Conservation (phyloP, 2,797 vertebrate species). For the Micrastur ruficollis region DNA sequence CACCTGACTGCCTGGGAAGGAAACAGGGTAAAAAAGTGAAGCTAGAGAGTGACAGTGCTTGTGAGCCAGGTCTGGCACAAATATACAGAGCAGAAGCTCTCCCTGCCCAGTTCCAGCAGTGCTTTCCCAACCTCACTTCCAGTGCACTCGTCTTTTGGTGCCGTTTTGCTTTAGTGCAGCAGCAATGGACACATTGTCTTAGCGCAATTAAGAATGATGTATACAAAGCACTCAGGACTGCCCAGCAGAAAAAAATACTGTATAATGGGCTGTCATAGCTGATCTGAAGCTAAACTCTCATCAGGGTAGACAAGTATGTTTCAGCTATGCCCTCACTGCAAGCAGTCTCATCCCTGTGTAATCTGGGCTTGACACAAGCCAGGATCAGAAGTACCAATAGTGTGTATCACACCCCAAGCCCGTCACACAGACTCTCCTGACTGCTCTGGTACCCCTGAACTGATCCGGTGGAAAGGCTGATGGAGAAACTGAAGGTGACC, state of each 20-base stretch:
- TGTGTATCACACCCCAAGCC: accelerated
- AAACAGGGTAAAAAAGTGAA: neutral
- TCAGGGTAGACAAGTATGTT: neutral
- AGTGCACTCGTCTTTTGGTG: neutral
- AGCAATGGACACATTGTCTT: neutral
- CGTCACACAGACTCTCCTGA: accelerated
- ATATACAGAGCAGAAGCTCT: neutral
- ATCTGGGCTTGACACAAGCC: neutral
- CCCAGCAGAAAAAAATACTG: neutral
- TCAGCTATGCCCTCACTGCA: neutral
- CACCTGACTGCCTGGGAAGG: neutral
- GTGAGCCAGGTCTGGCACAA: neutral
- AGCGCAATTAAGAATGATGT: neutral
- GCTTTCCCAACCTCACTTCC: neutral
- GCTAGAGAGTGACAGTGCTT: neutral
- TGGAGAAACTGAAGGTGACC: neutral
- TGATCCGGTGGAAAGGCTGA: neutral
- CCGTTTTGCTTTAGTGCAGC: neutral
- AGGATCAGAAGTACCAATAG: neutral
- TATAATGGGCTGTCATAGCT: neutral
- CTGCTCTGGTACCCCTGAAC: neutral
- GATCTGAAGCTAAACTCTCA: neutral
- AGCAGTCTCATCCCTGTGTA: neutral
- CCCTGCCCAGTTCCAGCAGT: neutral
- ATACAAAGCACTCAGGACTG: neutral